Percentiles rank a stretch among this genome's conserved stretches.
phyloP scores from a whole-genome alignment of 2,888 invertebrate genomes.

The Cotesia congregata region DNA sequence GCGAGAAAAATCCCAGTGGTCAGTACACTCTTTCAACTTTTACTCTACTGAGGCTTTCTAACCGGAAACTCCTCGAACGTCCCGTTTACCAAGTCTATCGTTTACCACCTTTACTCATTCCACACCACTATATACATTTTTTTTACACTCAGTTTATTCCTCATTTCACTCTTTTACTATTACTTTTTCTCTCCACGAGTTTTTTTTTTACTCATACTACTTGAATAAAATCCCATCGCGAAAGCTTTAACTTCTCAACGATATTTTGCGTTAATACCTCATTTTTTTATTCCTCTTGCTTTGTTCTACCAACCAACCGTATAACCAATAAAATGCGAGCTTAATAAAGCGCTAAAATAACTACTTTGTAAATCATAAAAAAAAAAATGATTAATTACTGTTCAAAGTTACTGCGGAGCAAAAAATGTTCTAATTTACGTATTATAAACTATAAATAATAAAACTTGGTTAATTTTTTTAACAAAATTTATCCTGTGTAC shows the following conservation, averaged over 20 bases:
- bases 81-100: conserved; percentile 24
- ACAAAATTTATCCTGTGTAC: too few species aligned
- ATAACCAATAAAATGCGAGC: conserved; percentile 10
- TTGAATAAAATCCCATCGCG: conserved; percentile 10
- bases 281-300: neutral
- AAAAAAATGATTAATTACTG: conserved; percentile 3
- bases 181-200: conserved; percentile 25
- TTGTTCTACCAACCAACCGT: neutral
- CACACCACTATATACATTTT: neutral
- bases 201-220: conserved; percentile 15
- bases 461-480: too few species aligned
- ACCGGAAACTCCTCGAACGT: conserved; percentile 27
- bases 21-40: conserved; percentile 39
- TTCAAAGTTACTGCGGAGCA: neutral
- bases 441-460: too few species aligned
- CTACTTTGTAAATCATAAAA: neutral
- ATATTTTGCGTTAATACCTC: neutral
- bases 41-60: conserved; percentile 8
- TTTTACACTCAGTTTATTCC: conserved; percentile 33
- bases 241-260: conserved; percentile 29
- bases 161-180: conserved; percentile 22
- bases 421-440: neutral
- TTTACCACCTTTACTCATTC: conserved; percentile 3
- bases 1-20: conserved; percentile 39
- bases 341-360: conserved; percentile 14